Evolutionary conservation across 2,113 vertebrate genomes (phyloP), one percentile per base, ranked within the genome.

Genomic region (Nerophis lumbriciformis): DNA sequence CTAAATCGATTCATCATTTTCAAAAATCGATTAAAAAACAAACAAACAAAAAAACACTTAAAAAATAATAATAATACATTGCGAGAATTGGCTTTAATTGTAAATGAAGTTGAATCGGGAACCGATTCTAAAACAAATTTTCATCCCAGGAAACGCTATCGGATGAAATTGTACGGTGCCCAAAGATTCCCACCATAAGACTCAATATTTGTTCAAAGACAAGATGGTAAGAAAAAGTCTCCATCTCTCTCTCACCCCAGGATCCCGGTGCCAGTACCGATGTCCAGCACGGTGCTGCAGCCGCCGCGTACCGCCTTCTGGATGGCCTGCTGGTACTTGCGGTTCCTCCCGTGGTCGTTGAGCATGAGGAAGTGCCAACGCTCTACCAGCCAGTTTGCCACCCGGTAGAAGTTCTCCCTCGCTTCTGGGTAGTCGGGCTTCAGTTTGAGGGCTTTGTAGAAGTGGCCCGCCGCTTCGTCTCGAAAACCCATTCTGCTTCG

Each of bases 361-460:
- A 99, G 95, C 97, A 99, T 99, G 28, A 97, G 83, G 85, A 97
- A 99, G 75, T 99, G 97, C 97, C 97, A 99, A 57, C 96, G 94
- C 66, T 99, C 96, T 71, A 99, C 95, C 73, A 99, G 86, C 95
- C 96, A 99, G 89, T 98, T 98, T 2, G 96, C 95, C 70, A 98
- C 94, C 0, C 95, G 92, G 77, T 98, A 94, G 77, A 99, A 99
- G 78, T 99, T 99, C 86, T 99, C 97, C 77, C 89, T 96, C 38
- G 97, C 97, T 37, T 98, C 96, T 2, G 76, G 90, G 48, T 90
- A 98, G 65, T 94, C 90, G 1, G 96, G 95, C 61, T 92, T 95
- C 53, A 98, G 82, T 75, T 98, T 98, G 68, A 98, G 88, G 13
- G 96, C 96, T 87, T 95, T 98, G 68, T 93, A 92, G 71, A 99